phyloP scores from a whole-genome alignment of 2,797 vertebrate species.

The Manis javanica region DNA sequence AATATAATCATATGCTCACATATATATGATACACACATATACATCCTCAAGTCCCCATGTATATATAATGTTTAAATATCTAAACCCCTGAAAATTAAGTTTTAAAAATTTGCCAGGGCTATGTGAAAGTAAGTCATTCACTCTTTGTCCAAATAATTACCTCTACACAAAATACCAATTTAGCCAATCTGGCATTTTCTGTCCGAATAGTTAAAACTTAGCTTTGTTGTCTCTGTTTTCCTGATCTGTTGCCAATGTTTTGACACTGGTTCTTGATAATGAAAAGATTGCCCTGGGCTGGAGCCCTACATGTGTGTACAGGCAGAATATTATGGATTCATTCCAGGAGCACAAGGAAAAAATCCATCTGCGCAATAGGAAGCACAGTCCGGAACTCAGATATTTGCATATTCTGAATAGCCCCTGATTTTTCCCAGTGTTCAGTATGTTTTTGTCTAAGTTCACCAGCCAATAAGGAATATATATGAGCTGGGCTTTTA shows the following conservation, averaged over 20 bases:
- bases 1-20: neutral
- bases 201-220: neutral
- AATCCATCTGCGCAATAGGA: neutral
- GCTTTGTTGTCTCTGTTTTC: slow-evolving; percentile 43
- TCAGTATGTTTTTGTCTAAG: neutral
- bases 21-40: neutral
- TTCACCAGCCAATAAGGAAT: neutral
- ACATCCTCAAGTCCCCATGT: neutral
- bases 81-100: neutral
- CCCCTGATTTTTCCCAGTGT: neutral
- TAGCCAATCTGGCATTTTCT: neutral
- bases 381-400: neutral
- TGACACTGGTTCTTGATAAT: neutral
- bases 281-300: neutral
- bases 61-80: neutral
- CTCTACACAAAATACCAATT: neutral
- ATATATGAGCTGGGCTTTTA: neutral
- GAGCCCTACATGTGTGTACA: neutral
- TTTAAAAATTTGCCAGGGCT: neutral
- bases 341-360: neutral
- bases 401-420: neutral
- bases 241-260: neutral
- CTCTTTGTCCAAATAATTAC: neutral
- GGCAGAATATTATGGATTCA: neutral
- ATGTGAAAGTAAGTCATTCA: neutral